Evolutionary conservation across 2,113 vertebrate species (phyloP), one percentile per base, ranked within the genome.

Genomic region (Atractosteus spatula): DNA sequence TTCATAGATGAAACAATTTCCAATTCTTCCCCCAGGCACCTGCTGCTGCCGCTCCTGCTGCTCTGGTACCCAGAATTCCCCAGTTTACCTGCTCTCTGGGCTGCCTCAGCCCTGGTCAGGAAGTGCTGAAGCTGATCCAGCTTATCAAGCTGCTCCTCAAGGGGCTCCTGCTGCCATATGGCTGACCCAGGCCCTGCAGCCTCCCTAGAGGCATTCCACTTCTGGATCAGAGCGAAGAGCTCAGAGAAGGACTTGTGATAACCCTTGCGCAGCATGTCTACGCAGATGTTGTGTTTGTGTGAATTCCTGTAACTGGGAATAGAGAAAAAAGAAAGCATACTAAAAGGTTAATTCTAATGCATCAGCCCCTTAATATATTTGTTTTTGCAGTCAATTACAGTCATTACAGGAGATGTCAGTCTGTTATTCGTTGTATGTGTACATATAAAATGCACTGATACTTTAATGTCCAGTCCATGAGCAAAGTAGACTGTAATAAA

Each of bases 201-300:
- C 73, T 88, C 83, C 83, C 89, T 88, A 66, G 90, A 83, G 69
- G 80, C 79, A 6, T 89, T 86, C 92, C 92, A 94, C 80, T 86
- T 83, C 81, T 92, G 84, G 82, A 92, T 89, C 81, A 96, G 87
- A 62, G 82, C 2, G 16, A 90, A 90, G 81, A 95, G 84, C 87
- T 95, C 88, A 0, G 81, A 79, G 77, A 95, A 95, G 82, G 94
- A 92, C 88, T 91, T 85, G 81, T 95, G 94, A 82, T 87, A 93
- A 44, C 97, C 95, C 2, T 81, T 82, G 11, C 84, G 87, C 74
- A 97, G 90, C 93, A 97, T 88, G 77, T 87, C 88, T 86, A 96
- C 91, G 65, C 95, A 97, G 75, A 95, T 76, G 84, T 84, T 94
- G 79, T 95, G 93, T 86, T 89, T 92, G 62, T 87, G 87, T 0